phyloP scores from a whole-genome alignment of 35 echinoderm and acorn worm genomes.

The Ptychodera flava region DNA sequence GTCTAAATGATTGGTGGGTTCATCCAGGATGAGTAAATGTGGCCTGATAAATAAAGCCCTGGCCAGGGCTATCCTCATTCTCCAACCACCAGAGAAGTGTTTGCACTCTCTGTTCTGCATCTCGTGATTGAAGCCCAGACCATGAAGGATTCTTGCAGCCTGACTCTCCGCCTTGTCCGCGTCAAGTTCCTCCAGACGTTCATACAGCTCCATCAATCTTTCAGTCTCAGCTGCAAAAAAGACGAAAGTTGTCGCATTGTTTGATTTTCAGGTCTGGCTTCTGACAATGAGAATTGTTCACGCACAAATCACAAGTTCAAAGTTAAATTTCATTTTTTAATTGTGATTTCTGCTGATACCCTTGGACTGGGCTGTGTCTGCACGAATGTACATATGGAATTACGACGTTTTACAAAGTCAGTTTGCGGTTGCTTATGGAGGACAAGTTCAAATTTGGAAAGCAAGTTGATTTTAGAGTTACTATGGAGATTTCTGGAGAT shows the following conservation, averaged over 20 bases:
- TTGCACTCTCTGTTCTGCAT: slow-evolving; percentile 89
- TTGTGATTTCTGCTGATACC: too few species aligned
- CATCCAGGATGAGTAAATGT: slow-evolving; percentile 83
- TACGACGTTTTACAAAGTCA: too few species aligned
- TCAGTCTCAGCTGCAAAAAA: slow-evolving; percentile 69
- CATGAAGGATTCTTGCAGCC: slow-evolving; percentile 75
- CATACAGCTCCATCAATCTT: slow-evolving; percentile 84
- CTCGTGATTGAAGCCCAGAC: slow-evolving; percentile 74
- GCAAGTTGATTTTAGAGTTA: too few species aligned
- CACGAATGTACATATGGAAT: too few species aligned
- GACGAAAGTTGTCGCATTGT: not conserved
- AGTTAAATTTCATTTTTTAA: too few species aligned
- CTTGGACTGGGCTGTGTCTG: too few species aligned
- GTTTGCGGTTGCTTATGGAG: too few species aligned
- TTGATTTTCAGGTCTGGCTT: too few species aligned
- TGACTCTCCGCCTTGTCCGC: slow-evolving; percentile 86
- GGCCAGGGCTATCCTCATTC: slow-evolving; percentile 91
- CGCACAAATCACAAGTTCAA: too few species aligned
- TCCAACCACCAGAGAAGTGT: slow-evolving; percentile 97
- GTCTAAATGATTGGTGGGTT: slow-evolving; percentile 97
- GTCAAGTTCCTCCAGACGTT: slow-evolving; percentile 91
- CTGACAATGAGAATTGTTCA: too few species aligned
- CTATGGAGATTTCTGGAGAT: too few species aligned
- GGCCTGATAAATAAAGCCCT: slow-evolving; percentile 96
- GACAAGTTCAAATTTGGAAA: too few species aligned